A percentile compares a stretch with the other conserved stretches of the same genome.
These are phyloP conservation scores for Urosaurus nigricauda DNA, from an alignment of 2,797 vertebrate species.

Conservation along the genomic window DNA sequence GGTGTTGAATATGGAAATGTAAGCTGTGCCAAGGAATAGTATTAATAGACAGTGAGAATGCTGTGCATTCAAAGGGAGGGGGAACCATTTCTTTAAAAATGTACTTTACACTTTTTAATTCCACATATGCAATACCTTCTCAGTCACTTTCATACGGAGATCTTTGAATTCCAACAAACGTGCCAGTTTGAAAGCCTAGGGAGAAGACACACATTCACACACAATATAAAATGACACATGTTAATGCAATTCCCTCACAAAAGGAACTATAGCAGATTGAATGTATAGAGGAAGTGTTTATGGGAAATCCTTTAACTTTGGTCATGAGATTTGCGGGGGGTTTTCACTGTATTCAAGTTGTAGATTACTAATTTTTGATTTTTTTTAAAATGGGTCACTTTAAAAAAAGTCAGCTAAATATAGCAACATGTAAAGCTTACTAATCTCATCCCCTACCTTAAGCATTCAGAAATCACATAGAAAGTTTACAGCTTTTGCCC, in stretches of 20 bases:
- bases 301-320: not conserved
- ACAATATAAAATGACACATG: not conserved
- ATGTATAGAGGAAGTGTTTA: not conserved
- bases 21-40: conserved; percentile 49
- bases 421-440: not conserved
- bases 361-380: not conserved
- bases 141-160: not conserved
- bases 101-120: not conserved
- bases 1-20: conserved; percentile 46
- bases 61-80: conserved; percentile 2
- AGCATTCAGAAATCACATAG: not conserved
- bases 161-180: not conserved
- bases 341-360: not conserved
- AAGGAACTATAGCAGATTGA: not conserved
- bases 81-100: not conserved
- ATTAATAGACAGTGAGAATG: conserved; percentile 50
- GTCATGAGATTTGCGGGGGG: not conserved
- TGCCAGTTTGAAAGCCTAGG: conserved; percentile 15
- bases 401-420: not conserved
- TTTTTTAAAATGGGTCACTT: not conserved
- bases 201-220: not conserved
- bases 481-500: not conserved
- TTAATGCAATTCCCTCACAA: not conserved
- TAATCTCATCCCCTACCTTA: not conserved
- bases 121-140: not conserved